A percentile compares a stretch with the other conserved stretches of the same genome.
Evolutionary conservation across 1,140 invertebrate species (phyloP).

Genomic region (Aphelinus atriplicis): DNA sequence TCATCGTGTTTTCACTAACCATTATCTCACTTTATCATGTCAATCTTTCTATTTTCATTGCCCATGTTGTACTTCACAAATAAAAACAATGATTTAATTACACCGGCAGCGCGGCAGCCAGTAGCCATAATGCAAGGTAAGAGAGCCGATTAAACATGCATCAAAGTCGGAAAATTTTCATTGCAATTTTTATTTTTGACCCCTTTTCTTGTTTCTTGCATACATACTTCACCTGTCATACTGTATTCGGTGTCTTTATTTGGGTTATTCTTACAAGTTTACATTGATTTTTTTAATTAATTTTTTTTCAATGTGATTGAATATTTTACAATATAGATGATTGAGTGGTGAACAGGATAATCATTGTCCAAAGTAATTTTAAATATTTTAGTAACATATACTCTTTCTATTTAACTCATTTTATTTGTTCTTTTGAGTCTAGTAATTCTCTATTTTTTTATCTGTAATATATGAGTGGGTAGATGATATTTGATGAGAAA

Average conservation of each 20-base stretch:
- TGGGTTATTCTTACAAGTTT: not conserved
- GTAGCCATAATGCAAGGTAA: conserved; percentile 68
- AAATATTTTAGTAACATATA: conserved; percentile 21
- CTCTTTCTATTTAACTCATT: conserved; percentile 25
- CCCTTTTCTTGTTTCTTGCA: conserved; percentile 51
- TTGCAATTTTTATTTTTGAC: conserved; percentile 56
- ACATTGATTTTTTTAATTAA: conserved; percentile 1
- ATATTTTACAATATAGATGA: too few species aligned
- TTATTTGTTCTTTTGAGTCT: conserved; percentile 10
- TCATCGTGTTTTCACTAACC: conserved; percentile 42
- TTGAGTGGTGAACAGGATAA: not conserved
- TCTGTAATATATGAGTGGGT: conserved; percentile 6
- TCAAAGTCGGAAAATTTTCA: conserved; percentile 60
- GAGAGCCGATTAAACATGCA: conserved; percentile 63
- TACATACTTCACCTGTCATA: conserved; percentile 47
- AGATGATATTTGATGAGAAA: not conserved
- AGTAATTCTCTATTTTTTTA: conserved; percentile 28
- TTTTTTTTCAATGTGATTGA: not conserved
- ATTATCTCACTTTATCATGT: conserved; percentile 48
- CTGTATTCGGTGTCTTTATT: conserved; percentile 40
- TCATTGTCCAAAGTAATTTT: conserved; percentile 7
- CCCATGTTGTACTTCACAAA: conserved; percentile 63
- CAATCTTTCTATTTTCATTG: conserved; percentile 57
- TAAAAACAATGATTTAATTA: conserved; percentile 68
- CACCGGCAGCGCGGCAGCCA: conserved; percentile 68